Evolutionary conservation across 1,140 invertebrate species (phyloP), one percentile per base, ranked within the genome.

Genomic region (Diorhabda elongata): DNA sequence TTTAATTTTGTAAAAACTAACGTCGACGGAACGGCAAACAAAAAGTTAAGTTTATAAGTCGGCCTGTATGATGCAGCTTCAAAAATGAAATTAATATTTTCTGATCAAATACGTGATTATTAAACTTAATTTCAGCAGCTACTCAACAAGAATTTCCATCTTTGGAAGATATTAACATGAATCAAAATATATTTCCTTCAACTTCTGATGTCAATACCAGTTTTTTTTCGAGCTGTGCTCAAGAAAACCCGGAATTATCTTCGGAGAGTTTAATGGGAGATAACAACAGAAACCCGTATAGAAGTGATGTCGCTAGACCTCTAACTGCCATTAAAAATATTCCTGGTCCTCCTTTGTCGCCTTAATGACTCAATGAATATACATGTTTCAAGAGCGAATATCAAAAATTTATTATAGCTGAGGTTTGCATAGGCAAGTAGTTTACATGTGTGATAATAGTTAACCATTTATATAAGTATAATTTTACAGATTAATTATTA

Each of bases 121-220:
- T 26, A 11, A 58, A 69, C 62, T 73, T 59, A 59, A 52, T 52
- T 52, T 52, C 47, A 52, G 47, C 47, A 8, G 6, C n/a, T 8
- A 8, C 42, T 5, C 59, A 41, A n/a, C 57, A 43, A 11, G 65
- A 67, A 44, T 67, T 60, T 11, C 41, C 41, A 2, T 41, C 65
- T 9, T 44, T 45, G 1, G 75, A 76, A 67, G 77, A 78, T 61
- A 73, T 77, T 5, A 77, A 77, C 57, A 75, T 77, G 73, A 77
- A 77, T 57, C 71, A 67, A 62, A 73, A 71, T 26, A 56, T 66
- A 56, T 58, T 59, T 11, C 44, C 47, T 8, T 5, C 57, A 45
- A 6, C 57, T 8, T 60, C 61, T 4, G 64, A 56, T 8, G 61
- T 60, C 44, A 11, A 62, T 6, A 65, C 65, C 44, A 42, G 4